Evolutionary conservation across 92 coral and sea anemone genomes (phyloP).

Genomic region (Phenganax stokvisi): DNA sequence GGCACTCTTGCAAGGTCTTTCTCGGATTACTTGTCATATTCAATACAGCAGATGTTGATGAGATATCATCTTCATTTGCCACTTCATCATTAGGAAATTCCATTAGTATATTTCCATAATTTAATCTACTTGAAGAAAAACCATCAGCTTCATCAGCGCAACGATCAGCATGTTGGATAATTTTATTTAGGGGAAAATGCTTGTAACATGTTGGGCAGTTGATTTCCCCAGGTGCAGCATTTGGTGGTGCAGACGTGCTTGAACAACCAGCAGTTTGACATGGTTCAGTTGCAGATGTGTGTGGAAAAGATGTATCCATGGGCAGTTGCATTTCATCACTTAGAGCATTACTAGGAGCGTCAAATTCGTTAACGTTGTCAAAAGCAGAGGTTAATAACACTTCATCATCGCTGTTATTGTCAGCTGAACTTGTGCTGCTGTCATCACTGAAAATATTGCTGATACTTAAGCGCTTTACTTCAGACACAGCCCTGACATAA

Average conservation of each 20-base stretch:
- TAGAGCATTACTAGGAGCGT: neutral
- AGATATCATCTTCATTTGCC: neutral
- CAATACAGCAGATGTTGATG: neutral
- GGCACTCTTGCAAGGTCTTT: neutral
- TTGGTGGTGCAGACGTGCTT: neutral
- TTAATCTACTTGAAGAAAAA: neutral
- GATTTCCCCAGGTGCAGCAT: neutral
- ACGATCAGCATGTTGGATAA: neutral
- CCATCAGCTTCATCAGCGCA: neutral
- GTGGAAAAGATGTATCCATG: no score
- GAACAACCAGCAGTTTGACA: no score
- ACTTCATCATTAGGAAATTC: neutral
- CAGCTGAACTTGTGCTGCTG: neutral
- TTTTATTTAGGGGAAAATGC: neutral
- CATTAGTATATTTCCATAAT: neutral
- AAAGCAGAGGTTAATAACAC: neutral
- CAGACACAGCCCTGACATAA: neutral
- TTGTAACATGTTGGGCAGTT: constrained; percentile 14
- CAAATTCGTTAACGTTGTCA: neutral
- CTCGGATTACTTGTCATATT: neutral
- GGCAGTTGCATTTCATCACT: no score
- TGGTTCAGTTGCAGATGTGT: no score
- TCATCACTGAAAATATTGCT: neutral
- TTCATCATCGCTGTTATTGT: neutral
- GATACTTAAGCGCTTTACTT: neutral